Conservation (phyloP, 2,797 vertebrate genomes). For the Pangasius krempfi region DNA sequence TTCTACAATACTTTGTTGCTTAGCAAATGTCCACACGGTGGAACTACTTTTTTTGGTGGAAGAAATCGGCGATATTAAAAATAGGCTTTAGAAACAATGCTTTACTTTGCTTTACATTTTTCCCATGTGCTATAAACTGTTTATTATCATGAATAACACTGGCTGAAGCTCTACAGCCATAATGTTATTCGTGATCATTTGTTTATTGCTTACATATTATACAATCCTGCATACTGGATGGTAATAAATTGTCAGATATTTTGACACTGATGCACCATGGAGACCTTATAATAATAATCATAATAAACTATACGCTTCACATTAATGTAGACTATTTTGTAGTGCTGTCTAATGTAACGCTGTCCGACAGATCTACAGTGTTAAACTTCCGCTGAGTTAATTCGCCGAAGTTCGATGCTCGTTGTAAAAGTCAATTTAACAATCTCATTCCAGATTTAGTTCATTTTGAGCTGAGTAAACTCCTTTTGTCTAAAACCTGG, state of each 20-base stretch:
- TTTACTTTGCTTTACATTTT: not conserved
- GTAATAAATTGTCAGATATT: not conserved
- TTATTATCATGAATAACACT: not conserved
- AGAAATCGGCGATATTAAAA: not conserved
- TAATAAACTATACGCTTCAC: not conserved
- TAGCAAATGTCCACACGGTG: not conserved
- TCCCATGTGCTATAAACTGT: not conserved
- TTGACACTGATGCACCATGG: not conserved
- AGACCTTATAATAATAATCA: not conserved
- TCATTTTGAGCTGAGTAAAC: not conserved
- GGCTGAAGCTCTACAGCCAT: not conserved
- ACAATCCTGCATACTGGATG: not conserved
- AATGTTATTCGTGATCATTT: not conserved
- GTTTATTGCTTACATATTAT: not conserved
- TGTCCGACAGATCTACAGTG: not conserved
- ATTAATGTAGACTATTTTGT: not conserved
- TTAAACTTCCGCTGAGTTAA: not conserved
- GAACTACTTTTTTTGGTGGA: not conserved
- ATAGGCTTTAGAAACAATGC: not conserved
- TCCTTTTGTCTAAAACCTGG: constrained; percentile 12
- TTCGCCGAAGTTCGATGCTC: not conserved
- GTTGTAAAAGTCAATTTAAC: not conserved
- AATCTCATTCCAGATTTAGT: not conserved
- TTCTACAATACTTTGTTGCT: not conserved
- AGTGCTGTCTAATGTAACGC: not conserved